phyloP scores from a whole-genome alignment of 53 echinoderm and acorn worm genomes.

The Luidia sarsii region DNA sequence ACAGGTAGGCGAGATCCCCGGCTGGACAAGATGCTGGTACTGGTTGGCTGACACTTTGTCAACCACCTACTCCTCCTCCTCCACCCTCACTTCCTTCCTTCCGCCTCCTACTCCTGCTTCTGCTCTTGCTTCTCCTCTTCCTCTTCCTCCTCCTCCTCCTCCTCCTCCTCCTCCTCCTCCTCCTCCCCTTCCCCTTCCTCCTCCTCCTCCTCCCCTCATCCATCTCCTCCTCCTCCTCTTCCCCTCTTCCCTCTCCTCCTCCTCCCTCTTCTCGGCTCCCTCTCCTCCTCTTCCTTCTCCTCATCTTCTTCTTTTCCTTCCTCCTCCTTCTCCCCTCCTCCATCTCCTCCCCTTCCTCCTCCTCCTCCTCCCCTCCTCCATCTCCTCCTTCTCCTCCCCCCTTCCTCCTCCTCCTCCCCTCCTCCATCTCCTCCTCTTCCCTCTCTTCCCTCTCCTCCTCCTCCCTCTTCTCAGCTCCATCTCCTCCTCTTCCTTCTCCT shows the following conservation, averaged over 20 bases:
- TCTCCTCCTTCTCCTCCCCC: background rate
- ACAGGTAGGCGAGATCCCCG: slow-evolving; percentile 3
- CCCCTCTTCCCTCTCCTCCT: background rate
- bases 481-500: too few relatives aligned
- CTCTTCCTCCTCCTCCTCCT: background rate
- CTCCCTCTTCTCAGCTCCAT: too few relatives aligned
- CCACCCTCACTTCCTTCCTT: too few relatives aligned
- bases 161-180: background rate
- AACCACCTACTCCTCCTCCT: background rate
- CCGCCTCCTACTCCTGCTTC: too few relatives aligned
- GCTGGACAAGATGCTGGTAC: background rate
- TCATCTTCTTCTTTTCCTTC: too few relatives aligned
- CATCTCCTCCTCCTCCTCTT: background rate
- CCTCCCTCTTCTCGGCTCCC: background rate
- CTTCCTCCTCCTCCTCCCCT: background rate
- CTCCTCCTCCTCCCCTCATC: too few relatives aligned
- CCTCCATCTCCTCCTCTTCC: background rate
- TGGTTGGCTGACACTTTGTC: background rate
- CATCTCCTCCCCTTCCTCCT: background rate
- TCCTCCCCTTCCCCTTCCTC: background rate
- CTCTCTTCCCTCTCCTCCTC: background rate
- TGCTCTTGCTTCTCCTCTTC: too few relatives aligned
- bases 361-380: background rate
- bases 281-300: too few relatives aligned
- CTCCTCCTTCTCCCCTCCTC: background rate